A percentile compares a stretch with the other conserved stretches of the same genome.
These are phyloP conservation scores for Drosophila rubida DNA, from an alignment of 2,888 invertebrate genomes.

Conservation along the genomic window DNA sequence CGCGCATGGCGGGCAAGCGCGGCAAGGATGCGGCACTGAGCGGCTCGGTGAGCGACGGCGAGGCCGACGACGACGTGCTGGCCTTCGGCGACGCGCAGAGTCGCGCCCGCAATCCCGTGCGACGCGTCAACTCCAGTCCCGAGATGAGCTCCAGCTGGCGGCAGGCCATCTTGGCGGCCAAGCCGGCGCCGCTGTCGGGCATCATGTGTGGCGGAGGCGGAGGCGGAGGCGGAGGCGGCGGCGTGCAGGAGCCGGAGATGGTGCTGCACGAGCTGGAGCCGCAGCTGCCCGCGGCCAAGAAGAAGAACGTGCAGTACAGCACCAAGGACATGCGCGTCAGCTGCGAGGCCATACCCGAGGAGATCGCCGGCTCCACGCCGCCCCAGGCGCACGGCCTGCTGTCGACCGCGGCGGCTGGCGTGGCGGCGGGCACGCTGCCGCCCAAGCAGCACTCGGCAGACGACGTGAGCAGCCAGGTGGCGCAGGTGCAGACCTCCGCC, in stretches of 20 bases:
- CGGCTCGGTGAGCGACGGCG: constrained; percentile 84
- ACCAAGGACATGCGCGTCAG: constrained; percentile 93
- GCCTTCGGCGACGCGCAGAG: constrained; percentile 83
- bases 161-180: constrained; percentile 87
- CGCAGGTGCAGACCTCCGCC: constrained; percentile 78
- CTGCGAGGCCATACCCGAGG: constrained; percentile 96
- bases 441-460: constrained; percentile 85
- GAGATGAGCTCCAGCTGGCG: constrained; percentile 97
- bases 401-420: constrained; percentile 7
- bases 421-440: constrained; percentile 62
- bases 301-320: constrained; percentile 86
- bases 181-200: constrained; percentile 72
- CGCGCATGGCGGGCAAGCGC: constrained; percentile 85
- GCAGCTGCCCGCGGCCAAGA: constrained; percentile 77
- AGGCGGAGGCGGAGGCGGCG: constrained; percentile 70
- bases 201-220: background rate
- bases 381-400: constrained; percentile 86
- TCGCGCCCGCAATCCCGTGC: constrained; percentile 91
- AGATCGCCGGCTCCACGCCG: constrained; percentile 92
- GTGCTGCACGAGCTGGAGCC: constrained; percentile 43
- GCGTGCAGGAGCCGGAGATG: constrained; percentile 80
- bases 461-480: constrained; percentile 78
- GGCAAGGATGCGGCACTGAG: constrained; percentile 81
- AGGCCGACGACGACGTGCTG: constrained; percentile 85
- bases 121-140: constrained; percentile 95